These are phyloP conservation scores for Burhinus bistriatus DNA, from an alignment of 2,113 vertebrate species.

Conservation along the genomic window DNA sequence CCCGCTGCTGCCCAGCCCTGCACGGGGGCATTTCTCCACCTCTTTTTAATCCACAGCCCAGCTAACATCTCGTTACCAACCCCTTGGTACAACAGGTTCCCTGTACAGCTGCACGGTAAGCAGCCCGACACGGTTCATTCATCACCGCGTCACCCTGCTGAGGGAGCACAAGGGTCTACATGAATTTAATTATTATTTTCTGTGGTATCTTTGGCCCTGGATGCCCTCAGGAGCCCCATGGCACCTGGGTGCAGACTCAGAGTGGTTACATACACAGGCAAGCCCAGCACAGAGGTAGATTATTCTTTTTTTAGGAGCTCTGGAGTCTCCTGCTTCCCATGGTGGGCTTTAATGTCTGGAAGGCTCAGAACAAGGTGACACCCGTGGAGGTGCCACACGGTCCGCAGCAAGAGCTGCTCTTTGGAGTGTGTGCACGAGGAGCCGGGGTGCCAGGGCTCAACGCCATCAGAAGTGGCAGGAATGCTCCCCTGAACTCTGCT, in stretches of 20 bases:
- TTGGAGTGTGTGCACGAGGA: fast-evolving
- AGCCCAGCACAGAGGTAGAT: neutral
- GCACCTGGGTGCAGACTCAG: neutral
- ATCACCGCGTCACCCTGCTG: neutral
- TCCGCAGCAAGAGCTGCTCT: neutral
- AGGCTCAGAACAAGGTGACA: neutral
- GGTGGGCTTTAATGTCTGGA: neutral
- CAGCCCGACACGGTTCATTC: neutral
- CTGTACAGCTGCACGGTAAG: neutral
- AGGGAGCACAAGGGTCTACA: neutral
- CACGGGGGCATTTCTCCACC: neutral
- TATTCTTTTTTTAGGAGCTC: neutral
- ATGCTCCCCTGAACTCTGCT: neutral
- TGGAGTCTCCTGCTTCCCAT: neutral
- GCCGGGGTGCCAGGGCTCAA: neutral
- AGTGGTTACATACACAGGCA: fast-evolving
- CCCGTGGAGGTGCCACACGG: neutral
- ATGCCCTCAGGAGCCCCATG: neutral
- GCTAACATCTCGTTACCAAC: neutral
- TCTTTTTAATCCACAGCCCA: neutral
- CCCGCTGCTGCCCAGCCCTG: neutral
- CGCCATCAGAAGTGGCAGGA: neutral
- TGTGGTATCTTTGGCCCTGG: neutral
- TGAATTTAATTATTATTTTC: neutral
- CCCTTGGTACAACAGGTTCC: neutral